Evolutionary conservation across 1,140 invertebrate species (phyloP).

Genomic region (Diploscapter pachys): DNA sequence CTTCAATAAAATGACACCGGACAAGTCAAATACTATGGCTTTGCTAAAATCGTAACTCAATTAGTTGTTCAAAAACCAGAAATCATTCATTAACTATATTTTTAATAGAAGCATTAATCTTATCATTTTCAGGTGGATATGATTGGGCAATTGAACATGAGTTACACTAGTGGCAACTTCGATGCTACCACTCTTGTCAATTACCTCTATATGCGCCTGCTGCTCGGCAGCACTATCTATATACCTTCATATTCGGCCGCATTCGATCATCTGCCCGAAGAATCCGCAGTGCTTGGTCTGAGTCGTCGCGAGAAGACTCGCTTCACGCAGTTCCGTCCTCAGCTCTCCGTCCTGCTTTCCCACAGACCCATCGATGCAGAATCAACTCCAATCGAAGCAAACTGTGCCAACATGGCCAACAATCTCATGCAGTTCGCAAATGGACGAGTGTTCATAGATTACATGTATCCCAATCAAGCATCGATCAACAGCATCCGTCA

Average conservation of each 20-base stretch:
- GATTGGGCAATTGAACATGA: neutral
- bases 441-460: constrained; percentile 35
- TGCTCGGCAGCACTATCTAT: constrained; percentile 27
- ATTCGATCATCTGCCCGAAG: constrained; percentile 5
- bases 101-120: neutral
- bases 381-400: neutral
- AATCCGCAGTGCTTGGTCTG: constrained; percentile 10
- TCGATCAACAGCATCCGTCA: constrained; percentile 7
- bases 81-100: neutral
- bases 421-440: constrained; percentile 32
- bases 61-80: neutral
- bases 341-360: constrained; percentile 2
- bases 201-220: constrained; percentile 33
- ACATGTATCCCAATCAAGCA: constrained; percentile 26
- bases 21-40: too few species aligned
- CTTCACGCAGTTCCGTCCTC: neutral
- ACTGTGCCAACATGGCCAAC: constrained; percentile 26
- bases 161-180: neutral
- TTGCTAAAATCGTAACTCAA: too few species aligned
- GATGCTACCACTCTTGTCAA: constrained; percentile 27
- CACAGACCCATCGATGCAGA: constrained; percentile 10
- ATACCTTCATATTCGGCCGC: constrained; percentile 12
- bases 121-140: constrained; percentile 17
- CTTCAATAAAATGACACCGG: constrained; percentile 1
- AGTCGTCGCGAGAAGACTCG: neutral